These are phyloP conservation scores for Embiotoca jacksoni DNA, from an alignment of 2,113 vertebrate genomes.

Conservation along the genomic window DNA sequence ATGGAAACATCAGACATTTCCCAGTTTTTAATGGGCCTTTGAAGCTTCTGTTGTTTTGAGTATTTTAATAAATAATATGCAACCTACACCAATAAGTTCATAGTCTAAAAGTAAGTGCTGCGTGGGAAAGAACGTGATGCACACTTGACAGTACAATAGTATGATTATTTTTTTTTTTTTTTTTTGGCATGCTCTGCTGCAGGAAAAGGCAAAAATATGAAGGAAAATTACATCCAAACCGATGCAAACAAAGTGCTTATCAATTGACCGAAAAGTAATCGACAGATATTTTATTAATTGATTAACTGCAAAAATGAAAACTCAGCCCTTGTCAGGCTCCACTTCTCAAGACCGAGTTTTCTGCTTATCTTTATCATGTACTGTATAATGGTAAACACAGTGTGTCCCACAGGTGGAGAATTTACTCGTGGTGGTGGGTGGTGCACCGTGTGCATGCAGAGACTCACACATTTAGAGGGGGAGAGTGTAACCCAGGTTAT, in stretches of 20 bases:
- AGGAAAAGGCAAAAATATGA: neutral
- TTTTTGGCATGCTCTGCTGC: neutral
- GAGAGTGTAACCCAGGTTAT: no score
- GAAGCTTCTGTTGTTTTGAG: constrained; percentile 1
- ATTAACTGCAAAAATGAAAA: no score
- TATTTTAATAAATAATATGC: neutral
- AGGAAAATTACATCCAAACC: neutral
- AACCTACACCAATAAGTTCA: neutral
- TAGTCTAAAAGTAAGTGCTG: neutral
- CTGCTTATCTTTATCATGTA: no score
- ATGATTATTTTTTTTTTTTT: neutral
- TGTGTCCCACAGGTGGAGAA: no score
- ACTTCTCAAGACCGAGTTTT: no score
- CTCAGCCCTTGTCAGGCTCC: no score
- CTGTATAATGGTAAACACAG: no score
- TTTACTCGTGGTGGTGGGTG: no score
- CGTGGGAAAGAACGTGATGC: neutral
- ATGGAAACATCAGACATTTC: neutral
- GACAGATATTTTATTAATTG: no score
- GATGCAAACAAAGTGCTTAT: neutral
- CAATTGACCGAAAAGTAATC: no score
- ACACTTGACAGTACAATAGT: neutral
- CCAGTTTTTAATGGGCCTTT: neutral
- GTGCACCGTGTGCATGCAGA: no score
- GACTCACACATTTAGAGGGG: no score